A percentile compares a stretch with the other conserved stretches of the same genome.
phyloP scores from a whole-genome alignment of 23 tunicate genomes.

The Halocynthia roretzi region DNA sequence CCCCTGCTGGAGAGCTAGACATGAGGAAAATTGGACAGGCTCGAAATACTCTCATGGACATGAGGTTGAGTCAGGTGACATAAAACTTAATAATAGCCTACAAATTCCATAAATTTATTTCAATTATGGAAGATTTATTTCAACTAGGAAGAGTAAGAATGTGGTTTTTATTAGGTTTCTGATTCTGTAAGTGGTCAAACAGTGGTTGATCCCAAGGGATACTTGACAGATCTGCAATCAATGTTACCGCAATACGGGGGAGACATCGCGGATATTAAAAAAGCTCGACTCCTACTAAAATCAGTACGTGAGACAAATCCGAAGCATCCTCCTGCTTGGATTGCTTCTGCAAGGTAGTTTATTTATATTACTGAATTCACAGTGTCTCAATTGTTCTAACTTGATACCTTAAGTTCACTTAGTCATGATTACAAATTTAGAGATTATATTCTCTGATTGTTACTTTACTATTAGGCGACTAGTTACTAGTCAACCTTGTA shows the following conservation, averaged over 20 bases:
- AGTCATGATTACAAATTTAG: no score
- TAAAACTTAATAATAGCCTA: no score
- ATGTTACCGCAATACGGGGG: conserved; percentile 98
- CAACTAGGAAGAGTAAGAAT: no score
- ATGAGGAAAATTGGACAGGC: conserved; percentile 99
- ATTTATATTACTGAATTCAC: neutral
- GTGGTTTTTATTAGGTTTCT: conserved; percentile 49
- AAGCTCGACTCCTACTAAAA: conserved; percentile 86
- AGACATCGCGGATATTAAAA: conserved; percentile 91
- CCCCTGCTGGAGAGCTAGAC: conserved; percentile 95
- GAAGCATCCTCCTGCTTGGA: conserved; percentile 99
- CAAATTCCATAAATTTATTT: no score
- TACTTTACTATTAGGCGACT: neutral
- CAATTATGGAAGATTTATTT: no score
- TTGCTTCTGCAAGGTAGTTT: conserved; percentile 79
- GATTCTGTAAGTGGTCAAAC: conserved; percentile 99
- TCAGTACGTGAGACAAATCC: conserved; percentile 99
- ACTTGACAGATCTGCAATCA: conserved; percentile 94
- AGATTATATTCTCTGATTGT: neutral
- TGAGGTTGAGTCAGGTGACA: conserved; percentile 87
- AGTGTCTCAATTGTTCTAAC: no score
- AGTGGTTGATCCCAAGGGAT: conserved; percentile 98
- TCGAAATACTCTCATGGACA: conserved; percentile 98
- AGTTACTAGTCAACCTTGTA: neutral
- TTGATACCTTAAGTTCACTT: no score